Base-by-base conservation (phyloP, 2,888 invertebrate species). In the Netelia inedita region DNA sequence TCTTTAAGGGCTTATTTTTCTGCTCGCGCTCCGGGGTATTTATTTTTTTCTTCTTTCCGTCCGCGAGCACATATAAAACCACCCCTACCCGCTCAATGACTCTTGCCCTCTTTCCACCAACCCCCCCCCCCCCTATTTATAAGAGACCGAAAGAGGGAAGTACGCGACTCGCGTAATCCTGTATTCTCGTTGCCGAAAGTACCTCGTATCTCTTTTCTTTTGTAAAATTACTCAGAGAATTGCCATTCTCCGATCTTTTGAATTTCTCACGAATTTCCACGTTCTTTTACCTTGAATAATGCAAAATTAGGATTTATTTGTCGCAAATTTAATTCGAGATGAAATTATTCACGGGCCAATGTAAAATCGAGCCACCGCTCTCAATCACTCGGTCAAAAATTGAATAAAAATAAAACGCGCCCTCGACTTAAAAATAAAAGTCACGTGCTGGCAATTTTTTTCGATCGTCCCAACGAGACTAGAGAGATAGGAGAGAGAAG, bases 1-100 rank as follows among this genome's bases (percentile, higher is more conserved):
- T 93, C 92, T 93, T 93, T 93, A 93, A 92, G 92, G 92, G 93
- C 93, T 93, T 93, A 93, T 93, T 93, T 93, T 92, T 92, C 91
- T 91, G 91, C 92, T 91, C 88, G 88, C 90, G 93, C 93, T 92
- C 90, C 89, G 83, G 92, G 93, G 91, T 93, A 93, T 93, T 92
- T 93, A 90, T 93, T 91, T 92, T 88, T 90, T 91, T 87, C 50
- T 61, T 66, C 75, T 43, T 68, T 43, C 69, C 28, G 59, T 78
- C 63, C 11, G 23, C 41, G 16, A 28, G 65, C 65, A 66, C 55
- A 74, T 61, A 69, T 63, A 65, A 35, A 61, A 43, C 14, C 41
- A 43, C 59, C 21, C 50, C 53, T 79, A 35, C 68, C 68, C 73
- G 41, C 50, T 71, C 73, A 21, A 74, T 82, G 68, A 73, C 74